A percentile compares a stretch with the other conserved stretches of the same genome.
phyloP scores from a whole-genome alignment of 2,113 vertebrate genomes.

The Pteropus alecto region DNA sequence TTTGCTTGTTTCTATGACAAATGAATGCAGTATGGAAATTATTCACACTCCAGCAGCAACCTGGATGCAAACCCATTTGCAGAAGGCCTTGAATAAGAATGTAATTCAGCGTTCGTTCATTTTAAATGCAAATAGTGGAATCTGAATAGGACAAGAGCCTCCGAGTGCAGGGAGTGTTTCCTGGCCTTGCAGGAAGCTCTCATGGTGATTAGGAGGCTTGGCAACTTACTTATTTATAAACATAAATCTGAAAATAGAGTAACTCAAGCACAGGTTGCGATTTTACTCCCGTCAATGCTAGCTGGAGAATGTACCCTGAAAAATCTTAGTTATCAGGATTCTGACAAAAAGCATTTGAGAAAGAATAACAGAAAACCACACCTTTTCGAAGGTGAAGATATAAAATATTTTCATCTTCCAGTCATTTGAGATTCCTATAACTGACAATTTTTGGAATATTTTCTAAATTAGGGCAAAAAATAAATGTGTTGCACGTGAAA shows the following conservation, averaged over 20 bases:
- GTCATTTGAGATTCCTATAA: neutral
- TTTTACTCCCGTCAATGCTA: neutral
- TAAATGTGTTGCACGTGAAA: neutral
- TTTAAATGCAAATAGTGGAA: slow-evolving; percentile 77
- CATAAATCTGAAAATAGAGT: slow-evolving; percentile 15
- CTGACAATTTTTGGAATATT: neutral
- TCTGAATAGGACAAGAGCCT: neutral
- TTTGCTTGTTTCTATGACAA: slow-evolving; percentile 74
- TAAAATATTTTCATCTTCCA: neutral
- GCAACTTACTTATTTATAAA: slow-evolving; percentile 49
- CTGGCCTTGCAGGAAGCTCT: neutral
- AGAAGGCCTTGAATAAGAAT: slow-evolving; percentile 63
- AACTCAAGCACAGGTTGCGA: neutral
- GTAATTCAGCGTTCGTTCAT: slow-evolving; percentile 65
- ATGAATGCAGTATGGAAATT: slow-evolving; percentile 65
- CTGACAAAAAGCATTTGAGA: neutral
- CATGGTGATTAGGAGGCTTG: slow-evolving; percentile 12
- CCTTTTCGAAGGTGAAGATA: neutral
- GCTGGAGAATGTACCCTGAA: neutral
- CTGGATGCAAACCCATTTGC: slow-evolving; percentile 72
- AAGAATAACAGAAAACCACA: neutral
- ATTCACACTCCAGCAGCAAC: slow-evolving; percentile 66
- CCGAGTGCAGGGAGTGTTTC: neutral
- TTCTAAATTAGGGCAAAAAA: neutral
- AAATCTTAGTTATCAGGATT: neutral